Conservation (phyloP, 2,888 invertebrate species). For the Eupithecia abbreviata region DNA sequence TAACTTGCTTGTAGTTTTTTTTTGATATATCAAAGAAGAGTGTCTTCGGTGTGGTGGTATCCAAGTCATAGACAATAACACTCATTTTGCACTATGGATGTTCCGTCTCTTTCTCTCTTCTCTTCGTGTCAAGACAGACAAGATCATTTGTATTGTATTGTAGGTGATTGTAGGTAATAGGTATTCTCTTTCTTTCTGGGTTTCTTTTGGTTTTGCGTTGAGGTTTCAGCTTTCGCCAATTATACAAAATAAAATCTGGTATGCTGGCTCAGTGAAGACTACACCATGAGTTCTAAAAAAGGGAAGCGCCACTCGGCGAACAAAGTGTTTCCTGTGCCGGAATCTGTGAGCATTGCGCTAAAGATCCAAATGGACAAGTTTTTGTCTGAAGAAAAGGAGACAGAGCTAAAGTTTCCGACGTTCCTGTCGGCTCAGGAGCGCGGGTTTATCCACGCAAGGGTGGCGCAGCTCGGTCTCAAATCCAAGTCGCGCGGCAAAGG, state of each 20-base stretch:
- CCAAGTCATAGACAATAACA: no score
- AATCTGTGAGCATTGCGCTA: slow-evolving; percentile 79
- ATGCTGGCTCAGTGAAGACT: slow-evolving; percentile 30
- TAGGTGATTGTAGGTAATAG: no score
- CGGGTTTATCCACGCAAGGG: slow-evolving; percentile 90
- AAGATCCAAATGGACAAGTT: slow-evolving; percentile 80
- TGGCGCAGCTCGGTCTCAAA: slow-evolving; percentile 87
- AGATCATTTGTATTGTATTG: no score
- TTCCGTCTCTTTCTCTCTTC: no score
- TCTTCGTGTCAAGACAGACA: no score
- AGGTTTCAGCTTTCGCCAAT: not conserved
- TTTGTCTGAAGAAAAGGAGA: slow-evolving; percentile 76
- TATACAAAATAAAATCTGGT: slow-evolving; percentile 11
- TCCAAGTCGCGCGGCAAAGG: slow-evolving; percentile 93
- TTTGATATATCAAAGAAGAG: no score
- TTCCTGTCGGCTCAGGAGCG: slow-evolving; percentile 90
- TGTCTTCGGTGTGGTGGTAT: no score
- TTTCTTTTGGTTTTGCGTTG: not conserved
- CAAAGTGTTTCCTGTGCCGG: slow-evolving; percentile 78
- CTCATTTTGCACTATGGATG: no score
- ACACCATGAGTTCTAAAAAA: slow-evolving; percentile 74
- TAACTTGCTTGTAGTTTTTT: no score
- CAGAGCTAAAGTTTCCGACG: slow-evolving; percentile 86
- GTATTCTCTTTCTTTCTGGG: no score
- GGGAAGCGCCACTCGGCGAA: slow-evolving; percentile 68